Conservation (phyloP, 2,797 vertebrate genomes). For the Semotilus atromaculatus region DNA sequence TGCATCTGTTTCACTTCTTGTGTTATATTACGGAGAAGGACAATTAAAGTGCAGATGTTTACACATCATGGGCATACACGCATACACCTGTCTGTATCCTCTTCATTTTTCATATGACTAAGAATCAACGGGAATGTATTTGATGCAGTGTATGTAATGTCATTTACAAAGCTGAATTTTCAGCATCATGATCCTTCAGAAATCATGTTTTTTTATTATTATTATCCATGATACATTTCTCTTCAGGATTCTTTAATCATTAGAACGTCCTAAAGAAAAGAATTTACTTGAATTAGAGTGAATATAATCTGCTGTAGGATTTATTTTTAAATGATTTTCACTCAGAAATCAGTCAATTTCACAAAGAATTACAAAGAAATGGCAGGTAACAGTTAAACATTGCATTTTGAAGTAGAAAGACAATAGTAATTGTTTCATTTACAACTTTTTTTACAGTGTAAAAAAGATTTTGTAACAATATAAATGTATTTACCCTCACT, state of each 20-base stretch:
- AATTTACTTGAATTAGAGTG: background rate
- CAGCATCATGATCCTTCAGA: background rate
- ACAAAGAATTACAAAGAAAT: background rate
- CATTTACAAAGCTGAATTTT: background rate
- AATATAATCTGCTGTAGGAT: background rate
- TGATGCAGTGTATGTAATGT: background rate
- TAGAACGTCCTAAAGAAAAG: background rate
- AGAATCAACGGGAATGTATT: background rate
- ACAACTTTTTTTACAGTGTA: no score
- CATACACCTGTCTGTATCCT: background rate
- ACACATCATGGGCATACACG: background rate
- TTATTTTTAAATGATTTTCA: background rate
- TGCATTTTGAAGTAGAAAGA: background rate
- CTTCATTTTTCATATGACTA: background rate
- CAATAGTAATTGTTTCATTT: no score
- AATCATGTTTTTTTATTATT: background rate
- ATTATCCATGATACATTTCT: background rate
- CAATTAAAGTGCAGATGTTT: conserved; percentile 23
- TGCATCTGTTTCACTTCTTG: conserved; percentile 34
- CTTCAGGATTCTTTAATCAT: background rate
- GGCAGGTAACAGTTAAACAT: background rate
- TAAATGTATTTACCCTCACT: background rate
- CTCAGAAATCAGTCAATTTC: background rate
- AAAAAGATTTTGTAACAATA: background rate
- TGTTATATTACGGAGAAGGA: background rate